Base-by-base conservation (phyloP, 1,140 invertebrate species). In the Elymnias hypermnestra region DNA sequence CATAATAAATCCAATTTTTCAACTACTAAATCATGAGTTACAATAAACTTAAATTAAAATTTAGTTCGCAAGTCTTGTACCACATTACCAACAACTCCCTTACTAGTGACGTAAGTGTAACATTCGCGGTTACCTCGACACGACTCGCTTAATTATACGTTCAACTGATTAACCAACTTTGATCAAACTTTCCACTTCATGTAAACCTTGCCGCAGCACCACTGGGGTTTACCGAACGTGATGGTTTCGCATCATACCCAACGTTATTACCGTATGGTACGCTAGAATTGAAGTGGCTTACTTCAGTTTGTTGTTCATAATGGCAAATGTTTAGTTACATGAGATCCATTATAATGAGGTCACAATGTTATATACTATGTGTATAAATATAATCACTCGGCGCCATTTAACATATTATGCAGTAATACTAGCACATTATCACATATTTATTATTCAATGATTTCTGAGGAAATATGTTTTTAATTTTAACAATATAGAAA, bases 161-260 rank as follows among this genome's bases (percentile, higher is more conserved):
- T 63, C 61, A 63, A 67, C 60, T 68, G 57, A 75, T 70, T 74
- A 72, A 58, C 33, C 41, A 71, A 72, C 45, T 75, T 71, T 71
- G 53, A 68, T 63, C 54, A 48, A 72, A 75, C 63, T 75, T 72
- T 57, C 54, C 54, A 63, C 69, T 72, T 60, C 55, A 42, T 42
- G 41, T 55, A 39, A 56, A 36, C 33, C 14, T 31, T 46, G 29
- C 40, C 37, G 44, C 31, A 43, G 33, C 44, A 45, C 51, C 49
- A 38, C 50, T 52, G 51, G 38, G 53, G 53, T 9, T 46, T 38
- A 28, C 31, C 22, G 25, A 45, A 43, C 42, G 43, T 43, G 46
- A 63, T 50, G 35, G 33, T 51, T 39, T 44, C 41, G 38, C 10
- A 47, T 39, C 36, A 48, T 48, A 35, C 33, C 21, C 37, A 21